A percentile compares a stretch with the other conserved stretches of the same genome.
phyloP scores from a whole-genome alignment of 1,140 invertebrate genomes.

The Ruditapes philippinarum region DNA sequence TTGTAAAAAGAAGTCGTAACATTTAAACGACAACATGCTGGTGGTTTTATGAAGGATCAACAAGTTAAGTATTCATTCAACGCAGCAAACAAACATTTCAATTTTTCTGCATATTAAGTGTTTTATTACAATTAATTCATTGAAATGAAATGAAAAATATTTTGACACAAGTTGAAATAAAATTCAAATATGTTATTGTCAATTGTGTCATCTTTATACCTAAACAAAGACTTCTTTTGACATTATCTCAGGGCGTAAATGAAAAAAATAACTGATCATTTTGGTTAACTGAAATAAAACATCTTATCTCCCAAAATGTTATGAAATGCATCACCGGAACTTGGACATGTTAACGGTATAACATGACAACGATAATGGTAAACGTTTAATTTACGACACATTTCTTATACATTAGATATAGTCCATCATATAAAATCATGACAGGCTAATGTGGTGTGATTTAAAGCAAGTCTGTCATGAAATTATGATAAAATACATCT shows the following conservation, averaged over 20 bases:
- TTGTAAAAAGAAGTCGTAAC: not conserved
- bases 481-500: too few species aligned
- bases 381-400: too few species aligned
- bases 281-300: not conserved
- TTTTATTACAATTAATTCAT: not conserved
- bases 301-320: not conserved
- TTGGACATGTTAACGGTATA: not conserved
- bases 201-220: not conserved
- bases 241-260: slow-evolving; percentile 5
- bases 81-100: not conserved
- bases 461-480: too few species aligned
- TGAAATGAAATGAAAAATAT: not conserved
- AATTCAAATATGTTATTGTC: slow-evolving; percentile 17
- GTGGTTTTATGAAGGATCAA: not conserved
- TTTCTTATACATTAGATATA: too few species aligned
- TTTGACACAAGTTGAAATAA: slow-evolving; percentile 18
- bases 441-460: too few species aligned
- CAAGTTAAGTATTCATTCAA: not conserved
- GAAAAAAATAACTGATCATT: not conserved
- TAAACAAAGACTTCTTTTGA: not conserved
- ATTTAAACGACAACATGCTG: not conserved
- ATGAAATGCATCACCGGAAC: not conserved
- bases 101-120: not conserved
- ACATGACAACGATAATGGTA: too few species aligned
- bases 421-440: too few species aligned